Conservation (phyloP, 1,140 invertebrate genomes). For the Mycetomoellerius zeteki region DNA sequence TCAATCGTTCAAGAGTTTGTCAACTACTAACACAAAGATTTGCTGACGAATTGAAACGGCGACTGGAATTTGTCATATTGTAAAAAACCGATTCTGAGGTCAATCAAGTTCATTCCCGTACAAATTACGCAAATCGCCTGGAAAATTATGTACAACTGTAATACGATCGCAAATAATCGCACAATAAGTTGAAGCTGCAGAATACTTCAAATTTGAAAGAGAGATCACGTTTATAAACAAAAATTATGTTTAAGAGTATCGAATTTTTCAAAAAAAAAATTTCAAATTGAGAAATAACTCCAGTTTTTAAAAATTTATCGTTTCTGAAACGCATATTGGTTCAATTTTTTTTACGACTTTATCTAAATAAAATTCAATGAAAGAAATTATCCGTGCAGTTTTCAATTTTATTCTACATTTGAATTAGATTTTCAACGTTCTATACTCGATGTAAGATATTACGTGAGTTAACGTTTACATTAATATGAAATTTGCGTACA, state of each 20-base stretch:
- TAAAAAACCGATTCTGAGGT: conserved; percentile 27
- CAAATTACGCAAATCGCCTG: neutral
- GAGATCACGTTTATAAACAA: neutral
- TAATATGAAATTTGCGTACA: conserved; percentile 32
- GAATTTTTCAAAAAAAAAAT: neutral
- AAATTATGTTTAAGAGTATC: neutral
- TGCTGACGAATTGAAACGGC: conserved; percentile 32
- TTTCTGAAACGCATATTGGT: neutral
- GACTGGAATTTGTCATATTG: conserved; percentile 26
- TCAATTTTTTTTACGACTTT: too few relatives aligned
- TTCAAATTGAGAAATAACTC: neutral
- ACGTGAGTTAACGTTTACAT: neutral
- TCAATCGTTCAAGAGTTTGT: conserved; percentile 1
- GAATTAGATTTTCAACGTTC: neutral
- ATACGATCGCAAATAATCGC: neutral
- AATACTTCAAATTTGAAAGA: neutral
- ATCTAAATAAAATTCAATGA: neutral
- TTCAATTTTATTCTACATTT: neutral
- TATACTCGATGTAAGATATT: neutral
- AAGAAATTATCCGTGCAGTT: neutral
- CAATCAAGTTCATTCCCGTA: conserved; percentile 32
- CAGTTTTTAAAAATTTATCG: neutral
- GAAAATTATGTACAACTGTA: neutral
- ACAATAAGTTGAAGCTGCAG: neutral
- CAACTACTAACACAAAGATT: conserved; percentile 13